Percentiles rank a stretch among this genome's conserved stretches.
These are phyloP conservation scores for Diprion similis DNA, from an alignment of 1,140 invertebrate species.

Conservation along the genomic window DNA sequence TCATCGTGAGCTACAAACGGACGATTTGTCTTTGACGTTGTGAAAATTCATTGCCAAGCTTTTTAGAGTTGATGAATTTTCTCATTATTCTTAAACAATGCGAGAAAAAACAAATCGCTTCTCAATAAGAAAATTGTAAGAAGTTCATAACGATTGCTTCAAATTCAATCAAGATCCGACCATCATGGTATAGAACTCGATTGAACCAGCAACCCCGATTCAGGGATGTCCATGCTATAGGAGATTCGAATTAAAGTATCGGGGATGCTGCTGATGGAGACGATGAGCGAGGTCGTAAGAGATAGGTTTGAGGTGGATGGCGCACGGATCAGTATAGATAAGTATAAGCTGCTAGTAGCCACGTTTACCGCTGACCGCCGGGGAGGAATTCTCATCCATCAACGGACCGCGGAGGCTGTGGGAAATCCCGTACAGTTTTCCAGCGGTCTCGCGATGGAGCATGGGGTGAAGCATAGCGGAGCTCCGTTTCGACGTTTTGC, in stretches of 20 bases:
- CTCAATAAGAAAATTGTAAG: too few relatives aligned
- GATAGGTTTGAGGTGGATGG: neutral
- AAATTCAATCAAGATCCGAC: too few relatives aligned
- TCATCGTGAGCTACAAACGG: too few relatives aligned
- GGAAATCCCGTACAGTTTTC: neutral
- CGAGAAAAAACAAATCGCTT: too few relatives aligned
- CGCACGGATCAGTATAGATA: neutral
- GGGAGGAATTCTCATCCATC: neutral
- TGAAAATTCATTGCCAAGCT: too few relatives aligned
- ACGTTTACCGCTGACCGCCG: neutral
- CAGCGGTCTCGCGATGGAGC: neutral
- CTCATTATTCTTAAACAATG: too few relatives aligned
- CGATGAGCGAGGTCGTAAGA: neutral
- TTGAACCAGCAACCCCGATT: neutral
- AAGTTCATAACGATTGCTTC: too few relatives aligned
- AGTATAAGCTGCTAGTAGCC: neutral
- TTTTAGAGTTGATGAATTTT: too few relatives aligned
- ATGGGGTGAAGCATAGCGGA: neutral
- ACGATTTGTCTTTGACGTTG: too few relatives aligned
- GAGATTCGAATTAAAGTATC: neutral
- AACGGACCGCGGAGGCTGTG: neutral
- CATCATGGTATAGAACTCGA: too few relatives aligned
- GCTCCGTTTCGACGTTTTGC: constrained; percentile 14
- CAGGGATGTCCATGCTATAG: neutral
- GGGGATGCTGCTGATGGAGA: neutral